Conservation (phyloP, 2,888 invertebrate genomes). For the Biston betularia region DNA sequence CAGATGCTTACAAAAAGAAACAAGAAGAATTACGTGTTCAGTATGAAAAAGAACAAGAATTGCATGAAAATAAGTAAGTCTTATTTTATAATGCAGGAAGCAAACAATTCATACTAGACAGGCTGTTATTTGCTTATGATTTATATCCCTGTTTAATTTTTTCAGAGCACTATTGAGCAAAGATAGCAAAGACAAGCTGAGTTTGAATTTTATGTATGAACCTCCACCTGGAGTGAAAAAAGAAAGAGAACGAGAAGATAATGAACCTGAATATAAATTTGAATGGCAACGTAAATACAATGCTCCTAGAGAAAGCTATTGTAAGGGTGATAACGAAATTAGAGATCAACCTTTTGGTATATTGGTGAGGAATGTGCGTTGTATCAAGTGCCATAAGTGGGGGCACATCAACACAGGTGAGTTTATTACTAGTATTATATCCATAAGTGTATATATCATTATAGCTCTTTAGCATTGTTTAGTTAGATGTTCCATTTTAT, state of each 20-base stretch:
- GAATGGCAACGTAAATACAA: conserved; percentile 99
- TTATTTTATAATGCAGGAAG: neutral
- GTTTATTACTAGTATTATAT: neutral
- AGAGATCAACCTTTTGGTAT: conserved; percentile 99
- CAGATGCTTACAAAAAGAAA: conserved; percentile 98
- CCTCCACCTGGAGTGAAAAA: conserved; percentile 99
- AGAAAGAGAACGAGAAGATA: conserved; percentile 95
- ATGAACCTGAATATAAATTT: conserved; percentile 99
- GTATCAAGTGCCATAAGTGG: conserved; percentile 99
- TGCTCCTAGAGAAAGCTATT: conserved; percentile 99
- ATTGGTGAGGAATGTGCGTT: conserved; percentile 98
- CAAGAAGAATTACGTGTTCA: conserved; percentile 98
- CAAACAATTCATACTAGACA: neutral
- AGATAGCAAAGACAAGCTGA: conserved; percentile 99
- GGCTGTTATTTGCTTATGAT: neutral
- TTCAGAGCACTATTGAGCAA: conserved; percentile 97
- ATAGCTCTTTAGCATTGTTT: neutral
- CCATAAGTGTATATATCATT: neutral
- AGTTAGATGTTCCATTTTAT: neutral
- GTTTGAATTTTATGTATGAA: conserved; percentile 99
- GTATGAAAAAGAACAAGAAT: conserved; percentile 99
- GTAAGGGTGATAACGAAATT: conserved; percentile 98
- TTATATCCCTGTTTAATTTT: conserved; percentile 31
- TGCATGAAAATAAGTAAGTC: conserved; percentile 96
- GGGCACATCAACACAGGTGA: conserved; percentile 97